Base-by-base conservation (phyloP, 2,797 vertebrate species). In the Hylomyscus alleni region DNA sequence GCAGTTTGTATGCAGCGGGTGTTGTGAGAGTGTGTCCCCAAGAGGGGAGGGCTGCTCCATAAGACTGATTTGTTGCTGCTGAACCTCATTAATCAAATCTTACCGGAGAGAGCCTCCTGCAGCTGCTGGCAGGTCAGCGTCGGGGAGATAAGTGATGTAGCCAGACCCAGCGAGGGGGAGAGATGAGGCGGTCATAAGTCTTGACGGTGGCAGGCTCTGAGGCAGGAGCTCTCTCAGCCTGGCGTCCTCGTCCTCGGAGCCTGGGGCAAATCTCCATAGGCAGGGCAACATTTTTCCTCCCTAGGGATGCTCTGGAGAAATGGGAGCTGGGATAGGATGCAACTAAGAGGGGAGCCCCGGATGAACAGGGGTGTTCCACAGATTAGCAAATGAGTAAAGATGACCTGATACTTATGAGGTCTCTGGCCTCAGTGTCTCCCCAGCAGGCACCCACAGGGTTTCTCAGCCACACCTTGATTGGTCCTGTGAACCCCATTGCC, bases 41-140 rank as follows among this genome's bases (percentile, higher is more conserved):
- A 54, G 87, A 96, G 97, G 96, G 93, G 95, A 96, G 97, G 96
- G 82, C 82, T 52, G 91, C 90, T 97, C 95, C 58, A 3, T 90
- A 91, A 96, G 96, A 96, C 97, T 97, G 98, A 98, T 98, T 97
- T 98, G 97, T 97, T 97, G 95, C 95, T 93, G 80, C 94, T 97
- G 95, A 91, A 96, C 44, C 94, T 97, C 97, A 90, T 98, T 97
- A 96, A 98, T 98, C 97, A 98, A 96, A 69, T 97, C 96, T 97
- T 97, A 90, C 97, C 89, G 80, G 93, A 92, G 97, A 97, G 96
- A 97, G 90, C 95, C 58, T 87, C 96, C 75, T 95, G 97, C 97
- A 98, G 98, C 96, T 95, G 95, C 97, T 98, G 94, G 97, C 97
- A 96, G 97, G 97, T 95, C 96, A 72, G 94, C 95, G 90, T 97